Evolutionary conservation across 2,797 vertebrate species (phyloP).

Genomic region (Sebastes itinus): DNA sequence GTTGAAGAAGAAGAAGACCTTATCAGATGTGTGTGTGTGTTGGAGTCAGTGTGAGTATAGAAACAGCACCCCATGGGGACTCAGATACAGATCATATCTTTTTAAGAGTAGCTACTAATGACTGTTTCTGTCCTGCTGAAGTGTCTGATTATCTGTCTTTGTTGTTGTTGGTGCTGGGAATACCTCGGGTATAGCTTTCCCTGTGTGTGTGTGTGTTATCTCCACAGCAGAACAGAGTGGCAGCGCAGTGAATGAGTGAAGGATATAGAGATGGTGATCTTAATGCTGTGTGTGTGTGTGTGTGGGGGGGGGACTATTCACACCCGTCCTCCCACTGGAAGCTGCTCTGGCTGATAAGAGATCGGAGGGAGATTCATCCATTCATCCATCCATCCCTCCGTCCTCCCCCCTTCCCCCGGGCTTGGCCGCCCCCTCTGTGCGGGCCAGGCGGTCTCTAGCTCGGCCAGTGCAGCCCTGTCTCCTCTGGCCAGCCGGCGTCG

Average conservation of each 20-base stretch:
- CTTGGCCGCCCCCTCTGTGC: slow-evolving; percentile 25
- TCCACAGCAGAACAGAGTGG: too few relatives aligned
- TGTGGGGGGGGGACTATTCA: slow-evolving; percentile 25
- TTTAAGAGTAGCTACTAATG: slow-evolving; percentile 45
- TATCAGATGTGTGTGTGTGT: background rate
- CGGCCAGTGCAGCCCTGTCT: slow-evolving; percentile 41
- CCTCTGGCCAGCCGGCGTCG: slow-evolving; percentile 48
- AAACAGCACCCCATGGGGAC: slow-evolving; percentile 1
- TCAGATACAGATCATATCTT: slow-evolving; percentile 44
- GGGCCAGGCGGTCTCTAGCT: slow-evolving; percentile 51
- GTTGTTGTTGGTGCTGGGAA: slow-evolving; percentile 62
- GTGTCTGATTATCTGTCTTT: slow-evolving; percentile 40
- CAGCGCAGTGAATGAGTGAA: too few relatives aligned
- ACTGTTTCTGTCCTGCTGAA: slow-evolving; percentile 29
- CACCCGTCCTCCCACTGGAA: slow-evolving; percentile 54
- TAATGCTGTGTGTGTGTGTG: background rate
- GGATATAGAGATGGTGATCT: too few relatives aligned
- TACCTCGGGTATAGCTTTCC: slow-evolving; percentile 53
- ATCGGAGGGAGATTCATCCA: slow-evolving; percentile 63
- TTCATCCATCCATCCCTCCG: slow-evolving; percentile 45
- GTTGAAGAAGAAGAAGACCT: background rate
- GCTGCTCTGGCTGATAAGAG: slow-evolving; percentile 82
- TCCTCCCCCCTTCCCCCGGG: slow-evolving; percentile 18
- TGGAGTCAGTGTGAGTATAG: background rate
- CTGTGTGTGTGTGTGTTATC: background rate